Conservation (phyloP, 2,113 vertebrate species). For the Rhynchopsitta pachyrhyncha region DNA sequence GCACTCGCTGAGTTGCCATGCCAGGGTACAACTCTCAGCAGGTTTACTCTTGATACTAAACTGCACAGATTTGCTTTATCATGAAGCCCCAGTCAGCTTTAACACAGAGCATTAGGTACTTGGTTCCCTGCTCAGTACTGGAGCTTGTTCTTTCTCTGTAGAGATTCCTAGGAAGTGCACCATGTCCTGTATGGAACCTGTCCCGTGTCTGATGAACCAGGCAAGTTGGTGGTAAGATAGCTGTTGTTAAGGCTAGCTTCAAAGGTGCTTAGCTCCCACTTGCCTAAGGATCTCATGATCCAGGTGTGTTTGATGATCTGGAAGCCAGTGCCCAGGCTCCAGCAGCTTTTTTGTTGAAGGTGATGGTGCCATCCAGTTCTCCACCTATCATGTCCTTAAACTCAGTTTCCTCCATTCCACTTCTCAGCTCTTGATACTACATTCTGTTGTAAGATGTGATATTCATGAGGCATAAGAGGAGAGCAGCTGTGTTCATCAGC, state of each 20-base stretch:
- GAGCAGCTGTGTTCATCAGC: not conserved
- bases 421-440: not conserved
- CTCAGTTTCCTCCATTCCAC: not conserved
- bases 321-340: not conserved
- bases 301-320: not conserved
- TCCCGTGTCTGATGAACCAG: not conserved
- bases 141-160: not conserved
- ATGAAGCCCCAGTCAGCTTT: not conserved
- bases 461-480: not conserved
- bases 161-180: not conserved
- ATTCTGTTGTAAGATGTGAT: not conserved
- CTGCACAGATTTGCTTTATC: not conserved
- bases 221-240: not conserved
- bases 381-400: not conserved
- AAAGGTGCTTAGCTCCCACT: not conserved
- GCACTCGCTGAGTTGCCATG: accelerated
- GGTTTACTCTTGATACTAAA: not conserved
- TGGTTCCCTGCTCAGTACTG: not conserved
- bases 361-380: not conserved
- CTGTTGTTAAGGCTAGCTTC: not conserved
- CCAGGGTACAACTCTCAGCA: not conserved
- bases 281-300: not conserved
- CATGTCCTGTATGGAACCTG: not conserved
- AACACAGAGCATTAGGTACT: not conserved
- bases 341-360: not conserved